A percentile compares a stretch with the other conserved stretches of the same genome.
These are phyloP conservation scores for Coregonus sp. DNA, from an alignment of 2,797 vertebrate species.

Conservation along the genomic window DNA sequence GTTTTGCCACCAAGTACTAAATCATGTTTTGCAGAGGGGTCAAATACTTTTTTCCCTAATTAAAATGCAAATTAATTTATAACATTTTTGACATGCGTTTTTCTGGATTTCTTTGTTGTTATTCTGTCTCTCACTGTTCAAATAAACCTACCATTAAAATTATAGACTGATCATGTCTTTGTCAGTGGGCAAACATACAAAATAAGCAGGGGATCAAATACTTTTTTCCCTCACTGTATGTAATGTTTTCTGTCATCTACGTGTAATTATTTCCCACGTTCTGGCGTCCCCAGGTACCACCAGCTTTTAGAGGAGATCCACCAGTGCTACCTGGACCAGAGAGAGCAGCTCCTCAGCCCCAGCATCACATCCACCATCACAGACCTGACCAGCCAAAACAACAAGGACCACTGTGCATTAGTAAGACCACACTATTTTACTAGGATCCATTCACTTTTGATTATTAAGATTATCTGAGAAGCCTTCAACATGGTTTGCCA, in stretches of 20 bases:
- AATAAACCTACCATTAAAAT: too few species aligned
- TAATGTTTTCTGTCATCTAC: background rate
- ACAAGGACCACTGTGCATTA: conserved; percentile 97
- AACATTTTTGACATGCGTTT: too few species aligned
- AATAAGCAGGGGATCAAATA: too few species aligned
- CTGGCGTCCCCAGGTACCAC: conserved; percentile 81
- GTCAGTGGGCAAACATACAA: too few species aligned
- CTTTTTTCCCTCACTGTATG: too few species aligned
- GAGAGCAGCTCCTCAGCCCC: conserved; percentile 89
- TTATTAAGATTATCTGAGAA: background rate
- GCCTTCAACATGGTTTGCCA: background rate
- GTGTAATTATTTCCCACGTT: background rate
- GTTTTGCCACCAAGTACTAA: too few species aligned
- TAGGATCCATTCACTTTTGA: background rate
- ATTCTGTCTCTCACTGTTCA: too few species aligned
- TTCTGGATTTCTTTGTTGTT: too few species aligned
- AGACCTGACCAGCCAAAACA: conserved; percentile 94
- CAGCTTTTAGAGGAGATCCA: conserved; percentile 92
- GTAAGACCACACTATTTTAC: conserved; percentile 63
- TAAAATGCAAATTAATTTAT: too few species aligned
- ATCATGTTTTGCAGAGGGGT: too few species aligned
- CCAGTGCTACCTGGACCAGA: conserved; percentile 94
- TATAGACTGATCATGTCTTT: too few species aligned
- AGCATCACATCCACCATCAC: conserved; percentile 92
- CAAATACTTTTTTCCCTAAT: too few species aligned